Evolutionary conservation across 64 coral and sea anemone genomes (phyloP).

Genomic region (Stylophora pistillata): DNA sequence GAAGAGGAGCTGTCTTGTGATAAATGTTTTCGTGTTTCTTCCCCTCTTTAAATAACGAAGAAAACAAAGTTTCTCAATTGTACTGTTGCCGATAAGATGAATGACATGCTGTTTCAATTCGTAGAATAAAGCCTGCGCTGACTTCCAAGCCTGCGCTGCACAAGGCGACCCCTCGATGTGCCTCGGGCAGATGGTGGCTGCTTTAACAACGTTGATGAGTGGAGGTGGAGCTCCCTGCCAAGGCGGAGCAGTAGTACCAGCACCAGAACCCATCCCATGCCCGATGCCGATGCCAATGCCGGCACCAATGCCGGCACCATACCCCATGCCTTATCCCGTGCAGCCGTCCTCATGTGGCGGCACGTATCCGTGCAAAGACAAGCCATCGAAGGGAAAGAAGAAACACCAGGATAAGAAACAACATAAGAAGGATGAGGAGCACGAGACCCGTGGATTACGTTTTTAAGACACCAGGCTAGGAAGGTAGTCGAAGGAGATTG

Average conservation of each 20-base stretch:
- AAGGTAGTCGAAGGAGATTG: too few species aligned
- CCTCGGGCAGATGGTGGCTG: slow-evolving; percentile 13
- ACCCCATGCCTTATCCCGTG: not conserved
- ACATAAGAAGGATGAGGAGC: not conserved
- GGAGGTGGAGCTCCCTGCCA: not conserved
- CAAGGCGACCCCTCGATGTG: slow-evolving; percentile 5
- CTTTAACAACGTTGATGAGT: not conserved
- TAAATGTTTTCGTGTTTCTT: too few species aligned
- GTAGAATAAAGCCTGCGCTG: slow-evolving; percentile 16
- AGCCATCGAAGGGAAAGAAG: not conserved
- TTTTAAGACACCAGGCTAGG: too few species aligned
- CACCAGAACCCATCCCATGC: too few species aligned
- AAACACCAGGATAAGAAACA: slow-evolving; percentile 19
- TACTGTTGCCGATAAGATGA: too few species aligned
- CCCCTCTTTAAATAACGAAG: too few species aligned
- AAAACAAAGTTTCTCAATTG: too few species aligned
- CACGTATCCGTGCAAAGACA: slow-evolving; percentile 27
- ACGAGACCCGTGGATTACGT: not conserved
- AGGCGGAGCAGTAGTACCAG: not conserved
- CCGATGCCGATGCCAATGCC: slow-evolving; percentile 21
- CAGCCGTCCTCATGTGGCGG: slow-evolving; percentile 10
- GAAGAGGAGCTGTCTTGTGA: too few species aligned
- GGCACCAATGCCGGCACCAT: not conserved
- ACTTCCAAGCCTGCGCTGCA: not conserved
- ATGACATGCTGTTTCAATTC: not conserved